A percentile compares a stretch with the other conserved stretches of the same genome.
These are phyloP conservation scores for Heteromurus nitidus DNA, from an alignment of 2,888 invertebrate species.

Conservation along the genomic window DNA sequence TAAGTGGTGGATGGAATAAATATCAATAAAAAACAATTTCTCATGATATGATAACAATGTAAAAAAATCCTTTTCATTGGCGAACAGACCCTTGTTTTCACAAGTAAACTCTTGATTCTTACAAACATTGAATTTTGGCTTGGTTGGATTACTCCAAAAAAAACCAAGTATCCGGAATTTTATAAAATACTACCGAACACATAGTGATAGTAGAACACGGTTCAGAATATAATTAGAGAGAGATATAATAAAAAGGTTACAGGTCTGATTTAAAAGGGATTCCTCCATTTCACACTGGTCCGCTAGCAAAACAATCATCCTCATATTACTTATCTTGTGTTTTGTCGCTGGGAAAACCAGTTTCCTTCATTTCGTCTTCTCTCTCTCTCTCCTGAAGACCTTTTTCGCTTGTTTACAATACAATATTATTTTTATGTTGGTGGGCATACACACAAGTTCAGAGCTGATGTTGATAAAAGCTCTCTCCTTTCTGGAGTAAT, in stretches of 20 bases:
- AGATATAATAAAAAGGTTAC: slow-evolving; percentile 24
- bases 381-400: neutral
- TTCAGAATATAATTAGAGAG: slow-evolving; percentile 23
- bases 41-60: slow-evolving; percentile 1
- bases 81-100: no score
- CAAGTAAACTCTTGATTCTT: no score
- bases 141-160: slow-evolving; percentile 1
- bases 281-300: slow-evolving; percentile 9
- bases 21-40: slow-evolving; percentile 22
- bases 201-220: slow-evolving; percentile 3
- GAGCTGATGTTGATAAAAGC: slow-evolving; percentile 21
- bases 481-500: slow-evolving; percentile 24
- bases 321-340: neutral
- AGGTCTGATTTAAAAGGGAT: no score
- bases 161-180: no score
- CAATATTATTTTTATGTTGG: neutral
- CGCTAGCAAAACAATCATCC: slow-evolving; percentile 13
- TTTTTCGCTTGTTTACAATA: neutral
- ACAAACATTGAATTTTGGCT: slow-evolving; percentile 9
- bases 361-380: slow-evolving; percentile 4
- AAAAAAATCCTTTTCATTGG: neutral
- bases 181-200: no score
- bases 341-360: slow-evolving; percentile 33
- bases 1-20: slow-evolving; percentile 2
- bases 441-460: neutral